phyloP scores from a whole-genome alignment of 2,113 vertebrate genomes.

The Pimephales promelas region DNA sequence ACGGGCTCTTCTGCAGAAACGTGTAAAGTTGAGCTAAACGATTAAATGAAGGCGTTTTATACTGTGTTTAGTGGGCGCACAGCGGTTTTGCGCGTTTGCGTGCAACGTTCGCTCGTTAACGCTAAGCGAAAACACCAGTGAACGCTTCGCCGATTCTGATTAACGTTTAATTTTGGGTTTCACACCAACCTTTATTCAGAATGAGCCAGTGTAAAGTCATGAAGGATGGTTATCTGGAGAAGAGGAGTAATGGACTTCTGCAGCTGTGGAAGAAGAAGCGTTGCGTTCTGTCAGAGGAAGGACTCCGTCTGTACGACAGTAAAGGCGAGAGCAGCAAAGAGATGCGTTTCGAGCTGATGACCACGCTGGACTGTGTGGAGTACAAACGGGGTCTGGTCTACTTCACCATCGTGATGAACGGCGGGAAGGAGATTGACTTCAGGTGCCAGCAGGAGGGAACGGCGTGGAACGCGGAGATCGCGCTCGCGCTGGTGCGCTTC shows the following conservation, averaged over 20 bases:
- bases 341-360: constrained; percentile 87
- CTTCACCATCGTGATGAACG: constrained; percentile 91
- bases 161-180: not conserved
- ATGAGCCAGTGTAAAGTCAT: constrained; percentile 82
- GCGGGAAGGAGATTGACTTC: constrained; percentile 90
- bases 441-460: constrained; percentile 87
- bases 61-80: not conserved
- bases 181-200: not conserved
- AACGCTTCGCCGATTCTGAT: not conserved
- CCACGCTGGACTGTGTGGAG: constrained; percentile 93
- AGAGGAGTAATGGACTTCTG: constrained; percentile 90
- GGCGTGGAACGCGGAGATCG: constrained; percentile 90
- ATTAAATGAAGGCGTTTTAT: constrained; percentile 1
- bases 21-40: not conserved
- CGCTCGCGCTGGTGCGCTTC: constrained; percentile 89
- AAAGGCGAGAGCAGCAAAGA: constrained; percentile 79
- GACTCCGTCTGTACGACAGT: constrained; percentile 79
- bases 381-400: constrained; percentile 88
- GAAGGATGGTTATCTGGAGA: constrained; percentile 89
- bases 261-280: constrained; percentile 94
- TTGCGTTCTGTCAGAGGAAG: constrained; percentile 88
- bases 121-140: not conserved
- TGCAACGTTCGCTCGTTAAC: not conserved
- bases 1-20: not conserved
- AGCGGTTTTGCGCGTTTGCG: constrained; percentile 1